Evolutionary conservation across 2,797 vertebrate genomes (phyloP).

Genomic region (Masticophis lateralis): DNA sequence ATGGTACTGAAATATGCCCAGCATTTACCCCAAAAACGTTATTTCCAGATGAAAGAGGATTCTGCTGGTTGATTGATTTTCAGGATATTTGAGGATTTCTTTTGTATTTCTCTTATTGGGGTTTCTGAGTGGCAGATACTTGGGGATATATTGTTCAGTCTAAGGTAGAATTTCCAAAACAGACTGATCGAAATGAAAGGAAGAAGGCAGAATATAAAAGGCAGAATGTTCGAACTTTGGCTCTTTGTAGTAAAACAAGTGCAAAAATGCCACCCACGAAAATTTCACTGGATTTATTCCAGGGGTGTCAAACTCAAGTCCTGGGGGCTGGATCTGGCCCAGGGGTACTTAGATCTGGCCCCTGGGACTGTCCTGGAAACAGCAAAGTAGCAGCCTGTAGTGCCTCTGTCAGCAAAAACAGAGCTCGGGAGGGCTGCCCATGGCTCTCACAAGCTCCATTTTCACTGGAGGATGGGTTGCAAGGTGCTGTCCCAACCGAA

Average conservation of each 20-base stretch:
- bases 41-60: neutral
- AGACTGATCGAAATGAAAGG: neutral
- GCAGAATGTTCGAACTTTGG: neutral
- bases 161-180: neutral
- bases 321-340: too few relatives aligned
- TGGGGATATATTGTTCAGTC: neutral
- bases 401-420: too few relatives aligned
- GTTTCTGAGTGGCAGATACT: neutral
- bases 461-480: too few relatives aligned
- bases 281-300: neutral
- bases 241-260: neutral
- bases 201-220: neutral
- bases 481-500: too few relatives aligned
- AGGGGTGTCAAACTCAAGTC: too few relatives aligned
- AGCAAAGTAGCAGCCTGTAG: too few relatives aligned
- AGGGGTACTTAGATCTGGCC: too few relatives aligned
- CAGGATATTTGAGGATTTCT: neutral
- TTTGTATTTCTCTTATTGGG: neutral
- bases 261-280: neutral
- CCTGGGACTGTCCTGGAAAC: too few relatives aligned
- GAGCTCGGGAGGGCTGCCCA: too few relatives aligned
- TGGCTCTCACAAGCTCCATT: too few relatives aligned
- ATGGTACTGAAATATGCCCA: neutral
- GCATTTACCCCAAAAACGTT: neutral
- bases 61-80: neutral